Evolutionary conservation across 2,888 invertebrate species (phyloP).

Genomic region (Drosophila limbata): DNA sequence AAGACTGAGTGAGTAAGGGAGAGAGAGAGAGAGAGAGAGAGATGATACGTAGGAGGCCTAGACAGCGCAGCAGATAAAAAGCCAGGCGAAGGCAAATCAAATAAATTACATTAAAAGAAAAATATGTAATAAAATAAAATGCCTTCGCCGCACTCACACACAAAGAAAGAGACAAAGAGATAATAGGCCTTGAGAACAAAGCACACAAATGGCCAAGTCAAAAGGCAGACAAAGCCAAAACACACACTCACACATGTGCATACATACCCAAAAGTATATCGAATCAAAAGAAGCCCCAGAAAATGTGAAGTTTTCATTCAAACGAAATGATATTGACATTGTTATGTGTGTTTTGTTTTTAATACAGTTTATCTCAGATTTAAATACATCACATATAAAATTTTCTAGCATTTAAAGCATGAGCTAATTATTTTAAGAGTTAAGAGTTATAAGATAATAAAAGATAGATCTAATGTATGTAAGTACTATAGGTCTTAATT

Average conservation of each 20-base stretch:
- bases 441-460: not conserved
- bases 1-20: not conserved
- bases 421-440: not conserved
- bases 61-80: slow-evolving; percentile 35
- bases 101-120: slow-evolving; percentile 78
- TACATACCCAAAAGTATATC: slow-evolving; percentile 6
- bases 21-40: not conserved
- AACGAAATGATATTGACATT: slow-evolving; percentile 1
- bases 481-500: no score
- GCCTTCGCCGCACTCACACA: slow-evolving; percentile 17
- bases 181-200: slow-evolving; percentile 28
- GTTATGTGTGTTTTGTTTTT: not conserved
- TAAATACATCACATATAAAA: no score
- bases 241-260: slow-evolving; percentile 11
- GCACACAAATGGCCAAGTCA: slow-evolving; percentile 43
- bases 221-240: slow-evolving; percentile 27
- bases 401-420: not conserved
- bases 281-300: not conserved
- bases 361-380: not conserved
- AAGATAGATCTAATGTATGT: not conserved
- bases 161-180: not conserved
- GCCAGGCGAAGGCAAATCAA: slow-evolving; percentile 62
- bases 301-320: slow-evolving; percentile 11
- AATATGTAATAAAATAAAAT: slow-evolving; percentile 76
- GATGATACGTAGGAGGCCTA: not conserved